Evolutionary conservation across 2,797 vertebrate genomes (phyloP), one percentile per base, ranked within the genome.

Genomic region (Etheostoma nigrum): DNA sequence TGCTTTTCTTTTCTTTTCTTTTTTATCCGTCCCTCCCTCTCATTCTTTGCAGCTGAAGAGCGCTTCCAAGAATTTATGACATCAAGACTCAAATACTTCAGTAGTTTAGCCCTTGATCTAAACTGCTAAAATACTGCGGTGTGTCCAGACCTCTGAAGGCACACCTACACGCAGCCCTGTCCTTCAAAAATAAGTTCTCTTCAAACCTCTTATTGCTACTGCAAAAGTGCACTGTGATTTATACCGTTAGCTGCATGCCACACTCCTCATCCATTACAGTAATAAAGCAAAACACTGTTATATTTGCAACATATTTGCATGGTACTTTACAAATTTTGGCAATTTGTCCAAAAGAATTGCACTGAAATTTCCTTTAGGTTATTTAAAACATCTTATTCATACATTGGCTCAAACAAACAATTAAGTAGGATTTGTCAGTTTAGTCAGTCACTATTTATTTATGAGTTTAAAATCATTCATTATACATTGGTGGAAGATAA

Each of bases 1-100:
- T 81, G 74, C 42, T 69, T 67, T 55, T 72, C 54, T 23, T 23
- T 23, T 23, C 21, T 23, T 23, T 33, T 2, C 12, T 67, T 58
- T 77, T 44, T 13, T 63, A 2, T 63, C 57, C 1, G n/a, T 59
- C 36, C 27, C 1, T 23, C 42, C 23, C 3, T 23, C 2, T 58
- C 4, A 42, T 36, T 65, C 16, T 33, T 30, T 48, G 18, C n/a
- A 9, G 18, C 19, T 53, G 11, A 63, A 45, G 10, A 21, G 58
- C 44, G 47, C 10, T 21, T 21, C 11, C 19, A 10, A 13, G 59
- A 1, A 6, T 54, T 45, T 13, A n/a, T 47, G 36, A 55, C n/a
- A 27, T 10, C 19, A 23, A 44, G 27, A 21, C 52, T 21, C n/a
- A 57, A 64, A 47, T 14, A 15, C 15, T 52, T 54, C 1, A 30